These are phyloP conservation scores for Microctonus aethiopoides DNA, from an alignment of 2,888 invertebrate genomes.

Conservation along the genomic window DNA sequence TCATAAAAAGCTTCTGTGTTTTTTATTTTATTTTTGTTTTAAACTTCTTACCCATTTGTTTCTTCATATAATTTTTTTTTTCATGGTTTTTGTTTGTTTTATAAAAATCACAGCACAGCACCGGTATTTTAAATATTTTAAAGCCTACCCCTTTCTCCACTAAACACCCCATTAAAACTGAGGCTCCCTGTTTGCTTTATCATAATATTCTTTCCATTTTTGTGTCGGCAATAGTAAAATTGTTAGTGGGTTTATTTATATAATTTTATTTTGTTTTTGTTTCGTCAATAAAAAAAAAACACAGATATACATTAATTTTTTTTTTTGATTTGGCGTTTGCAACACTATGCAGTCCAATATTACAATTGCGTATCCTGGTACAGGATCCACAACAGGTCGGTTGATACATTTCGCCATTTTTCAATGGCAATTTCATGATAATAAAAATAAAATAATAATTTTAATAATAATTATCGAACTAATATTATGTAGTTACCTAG, in stretches of 20 bases:
- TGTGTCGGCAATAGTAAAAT: slow-evolving; percentile 40
- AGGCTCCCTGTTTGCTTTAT: slow-evolving; percentile 42
- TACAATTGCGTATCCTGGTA: slow-evolving; percentile 24
- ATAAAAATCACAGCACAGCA: slow-evolving; percentile 65
- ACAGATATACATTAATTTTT: slow-evolving; percentile 33
- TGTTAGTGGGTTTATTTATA: slow-evolving; percentile 31
- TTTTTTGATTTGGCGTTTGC: slow-evolving; percentile 59
- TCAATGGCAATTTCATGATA: slow-evolving; percentile 51
- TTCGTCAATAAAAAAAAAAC: slow-evolving; percentile 32
- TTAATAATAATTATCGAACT: slow-evolving; percentile 54
- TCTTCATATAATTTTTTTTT: slow-evolving; percentile 34
- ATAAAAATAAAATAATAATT: slow-evolving; percentile 57
- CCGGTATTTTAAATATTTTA: slow-evolving; percentile 60
- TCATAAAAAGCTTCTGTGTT: slow-evolving; percentile 54
- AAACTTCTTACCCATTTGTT: slow-evolving; percentile 30
- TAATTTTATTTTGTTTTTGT: slow-evolving; percentile 20
- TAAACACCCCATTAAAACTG: slow-evolving; percentile 57
- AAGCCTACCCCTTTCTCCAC: slow-evolving; percentile 56
- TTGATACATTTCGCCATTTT: slow-evolving; percentile 37
- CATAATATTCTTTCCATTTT: slow-evolving; percentile 21
- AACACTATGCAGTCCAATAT: slow-evolving; percentile 51
- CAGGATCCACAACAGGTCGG: slow-evolving; percentile 36
- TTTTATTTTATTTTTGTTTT: slow-evolving; percentile 34
- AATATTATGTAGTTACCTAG: slow-evolving; percentile 55
- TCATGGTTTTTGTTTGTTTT: slow-evolving; percentile 47